Evolutionary conservation across 92 coral and sea anemone species (phyloP).

Genomic region (Palythoa grandiflora): DNA sequence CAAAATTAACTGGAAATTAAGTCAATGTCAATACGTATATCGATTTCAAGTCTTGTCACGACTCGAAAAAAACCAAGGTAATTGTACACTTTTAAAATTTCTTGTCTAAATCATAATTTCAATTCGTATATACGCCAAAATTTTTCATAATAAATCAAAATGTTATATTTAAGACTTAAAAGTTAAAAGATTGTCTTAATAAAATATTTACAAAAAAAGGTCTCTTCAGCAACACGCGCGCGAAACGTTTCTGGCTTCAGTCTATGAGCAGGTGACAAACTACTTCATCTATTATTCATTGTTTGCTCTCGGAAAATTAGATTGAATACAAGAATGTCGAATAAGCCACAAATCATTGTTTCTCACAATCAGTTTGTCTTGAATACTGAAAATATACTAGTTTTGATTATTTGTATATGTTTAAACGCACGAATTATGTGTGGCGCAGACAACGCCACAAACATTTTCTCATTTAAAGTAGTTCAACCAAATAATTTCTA

Average conservation of each 20-base stretch:
- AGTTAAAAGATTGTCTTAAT: neutral
- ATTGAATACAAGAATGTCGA: constrained; percentile 33
- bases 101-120: neutral
- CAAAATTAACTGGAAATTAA: constrained; percentile 21
- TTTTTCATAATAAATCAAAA: neutral
- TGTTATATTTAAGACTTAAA: neutral
- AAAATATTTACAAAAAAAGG: neutral
- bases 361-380: neutral
- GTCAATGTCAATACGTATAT: neutral
- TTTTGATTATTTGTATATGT: neutral
- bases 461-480: neutral
- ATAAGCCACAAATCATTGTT: constrained; percentile 21
- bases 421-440: neutral
- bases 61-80: neutral
- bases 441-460: neutral
- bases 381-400: constrained; percentile 3
- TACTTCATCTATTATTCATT: constrained; percentile 20
- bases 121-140: neutral
- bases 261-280: constrained; percentile 41
- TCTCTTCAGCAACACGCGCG: neutral
- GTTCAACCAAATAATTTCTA: neutral
- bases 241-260: neutral
- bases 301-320: constrained; percentile 41
- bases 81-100: neutral
- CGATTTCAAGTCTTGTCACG: constrained; percentile 15